phyloP scores from a whole-genome alignment of 1,140 invertebrate species.

The Aethina tumida region DNA sequence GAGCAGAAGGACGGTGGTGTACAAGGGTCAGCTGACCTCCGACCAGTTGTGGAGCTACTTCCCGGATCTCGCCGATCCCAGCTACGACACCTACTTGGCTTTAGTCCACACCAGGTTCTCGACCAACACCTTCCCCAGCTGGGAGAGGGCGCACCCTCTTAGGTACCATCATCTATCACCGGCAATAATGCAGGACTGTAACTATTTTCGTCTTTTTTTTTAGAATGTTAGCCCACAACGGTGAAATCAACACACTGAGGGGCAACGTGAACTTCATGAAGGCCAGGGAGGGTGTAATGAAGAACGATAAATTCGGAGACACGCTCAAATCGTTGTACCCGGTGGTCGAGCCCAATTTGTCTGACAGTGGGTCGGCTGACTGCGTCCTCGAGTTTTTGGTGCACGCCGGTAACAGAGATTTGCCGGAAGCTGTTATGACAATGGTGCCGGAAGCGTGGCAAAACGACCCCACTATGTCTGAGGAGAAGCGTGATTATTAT shows the following conservation, averaged over 20 bases:
- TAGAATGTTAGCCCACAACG: slow-evolving; percentile 95
- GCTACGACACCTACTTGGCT: slow-evolving; percentile 89
- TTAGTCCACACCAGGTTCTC: slow-evolving; percentile 95
- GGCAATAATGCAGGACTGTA: neutral
- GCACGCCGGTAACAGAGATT: slow-evolving; percentile 76
- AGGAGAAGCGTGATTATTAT: slow-evolving; percentile 92
- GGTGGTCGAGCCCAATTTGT: slow-evolving; percentile 94
- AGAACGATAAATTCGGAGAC: slow-evolving; percentile 68
- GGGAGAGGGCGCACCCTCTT: slow-evolving; percentile 98
- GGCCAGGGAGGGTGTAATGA: slow-evolving; percentile 97
- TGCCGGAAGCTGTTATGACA: slow-evolving; percentile 97
- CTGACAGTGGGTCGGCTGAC: slow-evolving; percentile 94
- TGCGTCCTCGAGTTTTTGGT: slow-evolving; percentile 97
- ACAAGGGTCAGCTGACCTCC: slow-evolving; percentile 96
- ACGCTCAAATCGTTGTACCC: slow-evolving; percentile 82
- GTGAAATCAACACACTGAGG: slow-evolving; percentile 96
- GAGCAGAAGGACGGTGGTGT: slow-evolving; percentile 82
- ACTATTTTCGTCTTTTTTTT: slow-evolving; percentile 4
- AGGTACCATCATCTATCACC: slow-evolving; percentile 48
- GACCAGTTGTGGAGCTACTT: slow-evolving; percentile 84
- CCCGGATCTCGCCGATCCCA: slow-evolving; percentile 56
- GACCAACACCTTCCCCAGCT: slow-evolving; percentile 98
- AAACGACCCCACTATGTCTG: slow-evolving; percentile 85
- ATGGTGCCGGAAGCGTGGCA: slow-evolving; percentile 99
- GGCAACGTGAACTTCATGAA: slow-evolving; percentile 99